Conservation (phyloP, 2,797 vertebrate species). For the Molossus alvarezi region DNA sequence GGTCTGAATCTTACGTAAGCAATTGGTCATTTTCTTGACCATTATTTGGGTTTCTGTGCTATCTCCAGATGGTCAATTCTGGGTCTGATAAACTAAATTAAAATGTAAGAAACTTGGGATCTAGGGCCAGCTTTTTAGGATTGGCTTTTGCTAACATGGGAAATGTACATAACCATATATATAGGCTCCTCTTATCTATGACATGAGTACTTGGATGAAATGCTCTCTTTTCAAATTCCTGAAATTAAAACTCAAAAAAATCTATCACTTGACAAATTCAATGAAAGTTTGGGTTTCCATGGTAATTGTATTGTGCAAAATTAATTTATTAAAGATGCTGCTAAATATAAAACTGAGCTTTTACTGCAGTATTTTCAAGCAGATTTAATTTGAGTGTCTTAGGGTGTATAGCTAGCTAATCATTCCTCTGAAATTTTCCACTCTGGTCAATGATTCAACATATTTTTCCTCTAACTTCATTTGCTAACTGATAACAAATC, state of each 20-base stretch:
- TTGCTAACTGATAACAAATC: slow-evolving; percentile 76
- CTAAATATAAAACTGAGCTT: slow-evolving; percentile 25
- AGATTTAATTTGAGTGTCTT: slow-evolving; percentile 54
- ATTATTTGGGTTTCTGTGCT: neutral
- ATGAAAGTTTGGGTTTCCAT: neutral
- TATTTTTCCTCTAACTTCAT: slow-evolving; percentile 76
- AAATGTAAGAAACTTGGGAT: neutral
- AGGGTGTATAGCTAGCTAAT: slow-evolving; percentile 59
- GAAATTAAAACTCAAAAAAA: slow-evolving; percentile 43
- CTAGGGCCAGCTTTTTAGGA: neutral
- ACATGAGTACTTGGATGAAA: neutral
- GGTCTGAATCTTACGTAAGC: neutral
- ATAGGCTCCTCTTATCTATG: no score
- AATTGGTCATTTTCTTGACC: neutral
- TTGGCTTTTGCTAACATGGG: neutral
- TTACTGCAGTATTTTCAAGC: slow-evolving; percentile 19
- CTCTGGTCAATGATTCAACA: slow-evolving; percentile 63
- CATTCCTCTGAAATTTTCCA: slow-evolving; percentile 52
- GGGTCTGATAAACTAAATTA: neutral
- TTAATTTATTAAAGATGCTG: slow-evolving; percentile 37
- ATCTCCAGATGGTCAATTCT: neutral
- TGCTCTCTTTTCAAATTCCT: neutral
- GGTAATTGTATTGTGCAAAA: slow-evolving; percentile 28
- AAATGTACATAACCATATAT: neutral
- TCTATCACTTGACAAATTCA: neutral